phyloP scores from a whole-genome alignment of 2,113 vertebrate genomes.

The Amazona guildingii region DNA sequence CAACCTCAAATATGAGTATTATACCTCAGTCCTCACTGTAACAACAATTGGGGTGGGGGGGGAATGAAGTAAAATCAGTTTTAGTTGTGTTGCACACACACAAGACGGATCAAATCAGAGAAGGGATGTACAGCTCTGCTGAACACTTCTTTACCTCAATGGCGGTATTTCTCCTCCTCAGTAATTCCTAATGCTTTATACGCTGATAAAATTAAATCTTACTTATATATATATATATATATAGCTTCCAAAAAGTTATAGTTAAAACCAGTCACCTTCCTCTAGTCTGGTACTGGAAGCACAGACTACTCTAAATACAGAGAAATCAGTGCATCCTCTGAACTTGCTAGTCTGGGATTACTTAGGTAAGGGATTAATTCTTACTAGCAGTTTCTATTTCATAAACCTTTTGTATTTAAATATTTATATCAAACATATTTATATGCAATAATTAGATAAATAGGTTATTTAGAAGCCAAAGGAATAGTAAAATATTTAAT shows the following conservation, averaged over 20 bases:
- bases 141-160: neutral
- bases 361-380: neutral
- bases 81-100: fast-evolving
- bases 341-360: neutral
- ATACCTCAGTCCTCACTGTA: neutral
- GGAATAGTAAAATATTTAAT: neutral
- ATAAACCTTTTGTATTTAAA: neutral
- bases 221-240: too few species aligned
- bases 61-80: neutral
- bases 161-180: neutral
- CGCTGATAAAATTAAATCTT: neutral
- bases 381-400: neutral
- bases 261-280: neutral
- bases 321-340: neutral
- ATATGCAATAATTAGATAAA: neutral
- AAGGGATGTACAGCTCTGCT: neutral
- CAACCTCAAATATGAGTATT: neutral
- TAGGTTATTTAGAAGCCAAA: neutral
- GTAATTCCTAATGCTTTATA: neutral
- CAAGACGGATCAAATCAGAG: fast-evolving
- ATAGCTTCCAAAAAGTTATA: neutral
- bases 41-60: neutral
- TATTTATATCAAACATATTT: neutral
- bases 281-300: neutral
- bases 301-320: neutral